These are phyloP conservation scores for Coptodon rendalli DNA, from an alignment of 2,113 vertebrate genomes.

Conservation along the genomic window DNA sequence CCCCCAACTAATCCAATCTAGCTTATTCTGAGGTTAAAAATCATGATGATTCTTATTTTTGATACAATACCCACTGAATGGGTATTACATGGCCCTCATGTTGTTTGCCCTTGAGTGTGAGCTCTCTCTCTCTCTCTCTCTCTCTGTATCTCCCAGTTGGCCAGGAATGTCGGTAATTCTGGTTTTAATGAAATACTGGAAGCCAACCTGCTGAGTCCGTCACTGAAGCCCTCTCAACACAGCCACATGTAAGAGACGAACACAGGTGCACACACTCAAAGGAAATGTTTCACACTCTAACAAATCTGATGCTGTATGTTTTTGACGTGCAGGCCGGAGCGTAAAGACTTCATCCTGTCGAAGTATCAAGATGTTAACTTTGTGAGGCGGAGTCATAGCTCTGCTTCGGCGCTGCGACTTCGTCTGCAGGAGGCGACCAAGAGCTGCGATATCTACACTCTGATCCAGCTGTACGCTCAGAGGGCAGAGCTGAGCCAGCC, in stretches of 20 bases:
- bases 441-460: slow-evolving; percentile 50
- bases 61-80: not conserved
- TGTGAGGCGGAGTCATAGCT: slow-evolving; percentile 33
- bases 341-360: slow-evolving; percentile 54
- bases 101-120: not conserved
- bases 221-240: slow-evolving; percentile 49
- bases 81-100: not conserved
- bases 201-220: slow-evolving; percentile 52
- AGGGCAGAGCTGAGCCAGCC: slow-evolving; percentile 44
- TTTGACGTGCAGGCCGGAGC: slow-evolving; percentile 23
- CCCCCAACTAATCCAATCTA: not conserved
- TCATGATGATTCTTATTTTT: not conserved
- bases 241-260: slow-evolving; percentile 47
- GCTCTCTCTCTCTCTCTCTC: not conserved
- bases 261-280: not conserved
- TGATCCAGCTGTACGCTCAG: slow-evolving; percentile 55
- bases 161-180: slow-evolving; percentile 55
- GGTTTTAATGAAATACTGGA: slow-evolving; percentile 63
- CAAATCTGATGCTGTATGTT: not conserved
- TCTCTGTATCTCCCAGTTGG: slow-evolving; percentile 31
- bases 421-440: slow-evolving; percentile 58
- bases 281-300: not conserved
- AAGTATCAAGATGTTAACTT: slow-evolving; percentile 56
- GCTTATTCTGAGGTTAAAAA: not conserved
- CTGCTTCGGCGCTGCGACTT: not conserved